Percentiles rank a stretch among this genome's conserved stretches.
phyloP scores from a whole-genome alignment of 2,113 vertebrate genomes.

The Nothoprocta pentlandii region DNA sequence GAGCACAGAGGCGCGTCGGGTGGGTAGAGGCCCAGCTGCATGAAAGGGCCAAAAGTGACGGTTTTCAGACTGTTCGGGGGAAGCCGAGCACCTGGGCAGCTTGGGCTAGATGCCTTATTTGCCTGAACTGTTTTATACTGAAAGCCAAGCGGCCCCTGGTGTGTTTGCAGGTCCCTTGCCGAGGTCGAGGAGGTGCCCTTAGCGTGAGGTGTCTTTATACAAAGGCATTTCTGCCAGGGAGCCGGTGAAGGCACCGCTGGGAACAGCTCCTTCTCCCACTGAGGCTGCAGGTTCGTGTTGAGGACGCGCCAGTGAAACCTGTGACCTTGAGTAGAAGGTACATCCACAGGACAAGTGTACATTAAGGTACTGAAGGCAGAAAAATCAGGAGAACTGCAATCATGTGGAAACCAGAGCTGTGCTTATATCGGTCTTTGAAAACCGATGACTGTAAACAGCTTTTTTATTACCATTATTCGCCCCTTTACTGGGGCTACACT shows the following conservation, averaged over 20 bases:
- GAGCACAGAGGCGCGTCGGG: neutral
- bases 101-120: neutral
- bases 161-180: neutral
- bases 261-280: neutral
- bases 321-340: fast-evolving
- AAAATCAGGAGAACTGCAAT: neutral
- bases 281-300: neutral
- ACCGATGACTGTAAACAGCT: neutral
- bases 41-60: neutral
- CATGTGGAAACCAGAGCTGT: neutral
- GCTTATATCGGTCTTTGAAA: neutral
- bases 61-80: neutral
- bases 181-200: neutral
- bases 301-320: neutral
- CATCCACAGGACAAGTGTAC: neutral
- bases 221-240: neutral
- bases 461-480: neutral
- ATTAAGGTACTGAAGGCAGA: neutral
- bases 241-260: neutral
- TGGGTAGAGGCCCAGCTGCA: neutral
- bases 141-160: neutral
- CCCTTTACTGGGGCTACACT: neutral
- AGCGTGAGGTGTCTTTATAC: neutral
- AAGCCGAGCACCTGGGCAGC: neutral
- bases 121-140: neutral